A percentile compares a stretch with the other conserved stretches of the same genome.
Conservation (phyloP, 2,888 invertebrate genomes). For the Aleiodes alternator region DNA sequence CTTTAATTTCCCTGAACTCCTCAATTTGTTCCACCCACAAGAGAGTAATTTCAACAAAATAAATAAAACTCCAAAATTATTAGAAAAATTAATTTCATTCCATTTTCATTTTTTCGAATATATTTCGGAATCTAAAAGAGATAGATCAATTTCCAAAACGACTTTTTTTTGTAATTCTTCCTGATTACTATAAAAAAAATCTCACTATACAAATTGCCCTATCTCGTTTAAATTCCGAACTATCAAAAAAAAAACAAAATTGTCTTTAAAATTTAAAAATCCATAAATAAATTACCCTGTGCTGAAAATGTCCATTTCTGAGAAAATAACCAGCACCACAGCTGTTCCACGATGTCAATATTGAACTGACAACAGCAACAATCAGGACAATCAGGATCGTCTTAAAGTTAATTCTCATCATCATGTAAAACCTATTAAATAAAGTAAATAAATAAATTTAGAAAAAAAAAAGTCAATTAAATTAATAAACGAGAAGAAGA, state of each 20-base stretch:
- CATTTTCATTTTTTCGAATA: no score
- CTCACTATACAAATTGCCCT: background rate
- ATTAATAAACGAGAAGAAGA: background rate
- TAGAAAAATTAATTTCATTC: no score
- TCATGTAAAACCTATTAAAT: constrained; percentile 77
- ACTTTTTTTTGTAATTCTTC: no score
- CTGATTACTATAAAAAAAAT: no score
- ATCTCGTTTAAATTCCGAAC: background rate
- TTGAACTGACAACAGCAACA: constrained; percentile 80
- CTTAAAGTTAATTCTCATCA: constrained; percentile 88
- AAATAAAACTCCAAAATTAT: no score
- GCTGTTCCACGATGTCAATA: constrained; percentile 85
- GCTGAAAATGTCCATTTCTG: constrained; percentile 66
- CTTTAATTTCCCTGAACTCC: background rate
- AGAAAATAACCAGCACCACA: constrained; percentile 80
- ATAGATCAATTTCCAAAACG: no score
- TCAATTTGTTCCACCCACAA: no score
- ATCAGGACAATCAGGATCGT: constrained; percentile 79
- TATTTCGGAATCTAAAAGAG: no score
- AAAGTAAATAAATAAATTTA: background rate
- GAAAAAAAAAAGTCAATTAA: background rate
- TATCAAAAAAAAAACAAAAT: no score
- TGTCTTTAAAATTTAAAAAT: background rate
- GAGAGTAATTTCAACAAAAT: no score
- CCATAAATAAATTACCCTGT: constrained; percentile 62